phyloP scores from a whole-genome alignment of 2,113 vertebrate genomes.

The Podarcis cretensis region DNA sequence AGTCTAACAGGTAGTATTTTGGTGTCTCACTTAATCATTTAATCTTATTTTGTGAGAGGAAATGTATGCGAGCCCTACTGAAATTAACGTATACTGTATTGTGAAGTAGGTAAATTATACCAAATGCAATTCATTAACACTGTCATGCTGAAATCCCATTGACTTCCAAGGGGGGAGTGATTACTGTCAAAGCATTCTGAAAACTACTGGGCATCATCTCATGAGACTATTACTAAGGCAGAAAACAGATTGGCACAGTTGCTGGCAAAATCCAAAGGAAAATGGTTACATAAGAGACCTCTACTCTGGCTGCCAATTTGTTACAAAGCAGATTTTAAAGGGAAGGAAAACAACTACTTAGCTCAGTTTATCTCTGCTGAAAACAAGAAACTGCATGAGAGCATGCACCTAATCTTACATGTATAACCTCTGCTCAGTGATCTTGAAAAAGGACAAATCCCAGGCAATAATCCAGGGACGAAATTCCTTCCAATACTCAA shows the following conservation, averaged over 20 bases:
- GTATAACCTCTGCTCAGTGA: neutral
- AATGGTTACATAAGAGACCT: neutral
- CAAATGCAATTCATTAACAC: neutral
- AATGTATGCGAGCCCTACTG: neutral
- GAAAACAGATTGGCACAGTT: neutral
- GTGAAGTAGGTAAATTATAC: neutral
- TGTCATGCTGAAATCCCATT: neutral
- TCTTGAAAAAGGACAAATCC: neutral
- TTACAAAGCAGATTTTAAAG: neutral
- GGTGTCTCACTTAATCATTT: neutral
- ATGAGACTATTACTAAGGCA: neutral
- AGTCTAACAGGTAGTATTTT: too few relatives aligned
- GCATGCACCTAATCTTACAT: neutral
- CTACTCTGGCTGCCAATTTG: neutral
- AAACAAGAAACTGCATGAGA: conserved; percentile 8
- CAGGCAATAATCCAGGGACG: neutral
- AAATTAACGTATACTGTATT: neutral
- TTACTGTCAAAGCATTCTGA: neutral
- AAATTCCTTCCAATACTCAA: conserved; percentile 11
- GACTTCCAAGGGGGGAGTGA: neutral
- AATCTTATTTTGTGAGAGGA: neutral
- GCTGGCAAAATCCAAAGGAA: neutral
- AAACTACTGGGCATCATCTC: neutral
- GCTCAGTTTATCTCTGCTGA: neutral
- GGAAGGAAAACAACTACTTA: neutral